Evolutionary conservation across 2,888 invertebrate species (phyloP).

Genomic region (Abrostola tripartita): DNA sequence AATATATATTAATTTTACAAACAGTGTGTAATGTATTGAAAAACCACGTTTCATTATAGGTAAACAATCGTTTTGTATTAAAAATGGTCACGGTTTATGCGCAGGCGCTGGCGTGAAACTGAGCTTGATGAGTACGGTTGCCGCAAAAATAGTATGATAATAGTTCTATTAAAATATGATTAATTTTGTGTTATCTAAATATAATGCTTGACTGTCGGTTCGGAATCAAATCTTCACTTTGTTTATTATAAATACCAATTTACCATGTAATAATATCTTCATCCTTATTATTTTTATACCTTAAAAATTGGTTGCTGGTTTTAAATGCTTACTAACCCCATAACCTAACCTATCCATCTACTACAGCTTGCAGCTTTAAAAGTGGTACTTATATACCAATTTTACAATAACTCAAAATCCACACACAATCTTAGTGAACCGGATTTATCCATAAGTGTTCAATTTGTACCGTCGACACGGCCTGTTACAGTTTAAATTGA

Average conservation of each 20-base stretch:
- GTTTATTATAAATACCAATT: too few relatives aligned
- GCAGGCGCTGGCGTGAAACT: slow-evolving; percentile 56
- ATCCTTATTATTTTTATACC: too few relatives aligned
- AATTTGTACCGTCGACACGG: slow-evolving; percentile 34
- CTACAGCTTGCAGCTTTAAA: not conserved
- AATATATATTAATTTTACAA: slow-evolving; percentile 45
- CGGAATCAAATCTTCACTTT: too few relatives aligned
- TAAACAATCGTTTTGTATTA: slow-evolving; percentile 60
- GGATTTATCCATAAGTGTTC: slow-evolving; percentile 33
- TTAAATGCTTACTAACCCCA: not conserved
- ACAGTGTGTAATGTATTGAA: slow-evolving; percentile 49
- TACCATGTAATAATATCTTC: too few relatives aligned
- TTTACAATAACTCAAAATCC: slow-evolving; percentile 12
- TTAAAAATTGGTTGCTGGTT: slow-evolving; percentile 1
- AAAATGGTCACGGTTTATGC: slow-evolving; percentile 51
- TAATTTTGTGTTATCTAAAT: too few relatives aligned
- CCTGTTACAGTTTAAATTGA: slow-evolving; percentile 37
- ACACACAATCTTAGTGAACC: slow-evolving; percentile 20
- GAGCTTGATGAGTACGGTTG: slow-evolving; percentile 44
- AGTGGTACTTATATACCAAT: slow-evolving; percentile 2
- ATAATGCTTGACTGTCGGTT: too few relatives aligned
- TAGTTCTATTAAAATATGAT: not conserved
- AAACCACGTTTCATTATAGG: slow-evolving; percentile 54
- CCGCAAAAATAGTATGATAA: slow-evolving; percentile 20
- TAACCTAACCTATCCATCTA: too few relatives aligned